Evolutionary conservation across 2,888 invertebrate genomes (phyloP), one percentile per base, ranked within the genome.

Genomic region (Limnephilus auricula): DNA sequence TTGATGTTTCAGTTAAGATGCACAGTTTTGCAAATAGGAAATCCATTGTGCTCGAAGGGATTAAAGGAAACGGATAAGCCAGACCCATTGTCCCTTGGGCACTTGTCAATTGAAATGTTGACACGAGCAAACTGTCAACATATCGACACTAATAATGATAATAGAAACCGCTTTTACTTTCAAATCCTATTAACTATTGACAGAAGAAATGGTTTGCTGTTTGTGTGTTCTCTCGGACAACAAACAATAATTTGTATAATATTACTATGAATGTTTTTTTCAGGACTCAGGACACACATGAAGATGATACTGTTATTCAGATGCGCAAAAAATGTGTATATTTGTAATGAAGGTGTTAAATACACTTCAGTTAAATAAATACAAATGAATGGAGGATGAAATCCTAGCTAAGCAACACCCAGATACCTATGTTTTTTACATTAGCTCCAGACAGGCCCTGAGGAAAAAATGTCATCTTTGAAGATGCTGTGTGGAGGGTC

Each of bases 51-150:
- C 84, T 4, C 34, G 12, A n/a, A 50, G 45, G 78, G 87, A 87
- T 87, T 87, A 87, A 13, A 30, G 32, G 65, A 12, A 65, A 32
- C 50, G 87, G 87, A 87, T 87, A 50, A 87, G 31, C 87, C 50
- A 65, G 3, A 4, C 30, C 40, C 32, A 65, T 87, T 87, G 87
- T 87, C 31, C 65, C 65, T n/a, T 18, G n/a, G n/a, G 18, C 31
- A 82, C 37, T 40, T 82, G 80, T 89, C 89, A 45, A 89, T 65
- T 15, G n/a, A n/a, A 13, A 18, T 65, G 80, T 79, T 86, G 90
- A 90, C 90, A 79, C 90, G 86, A 90, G 90, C 32, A 31, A 40
- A 78, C 30, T 79, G 90, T 90, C 90, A 90, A 90, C 90, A 90
- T 90, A 40, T 79, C 90, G 85, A 30, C 80, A 78, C 86, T 86